phyloP scores from a whole-genome alignment of 1,140 invertebrate species.

The Neodiprion pinetum region DNA sequence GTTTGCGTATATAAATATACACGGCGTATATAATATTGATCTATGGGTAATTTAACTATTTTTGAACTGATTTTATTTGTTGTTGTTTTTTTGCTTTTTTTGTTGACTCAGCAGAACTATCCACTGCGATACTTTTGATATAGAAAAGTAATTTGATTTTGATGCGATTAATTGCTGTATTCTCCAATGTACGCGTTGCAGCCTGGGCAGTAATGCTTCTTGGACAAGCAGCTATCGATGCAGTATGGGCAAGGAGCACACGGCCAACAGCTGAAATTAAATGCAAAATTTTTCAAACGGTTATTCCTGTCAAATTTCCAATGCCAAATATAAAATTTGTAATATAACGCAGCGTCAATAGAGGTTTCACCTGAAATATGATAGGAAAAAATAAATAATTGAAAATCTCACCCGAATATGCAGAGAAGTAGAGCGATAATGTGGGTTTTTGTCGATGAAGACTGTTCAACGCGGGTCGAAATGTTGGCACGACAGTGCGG shows the following conservation, averaged over 20 bases:
- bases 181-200: conserved; percentile 70
- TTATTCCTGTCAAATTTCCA: background rate
- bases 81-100: too few species aligned
- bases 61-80: too few species aligned
- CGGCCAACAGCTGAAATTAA: conserved; percentile 65
- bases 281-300: conserved; percentile 22
- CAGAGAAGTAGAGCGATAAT: conserved; percentile 67
- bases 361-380: background rate
- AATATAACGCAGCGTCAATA: too few species aligned
- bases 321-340: too few species aligned
- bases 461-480: conserved; percentile 58
- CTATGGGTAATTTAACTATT: too few species aligned
- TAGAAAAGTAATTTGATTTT: too few species aligned
- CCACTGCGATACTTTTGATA: too few species aligned
- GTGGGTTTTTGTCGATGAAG: conserved; percentile 66
- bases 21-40: too few species aligned
- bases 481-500: conserved; percentile 64
- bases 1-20: too few species aligned
- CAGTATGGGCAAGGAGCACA: conserved; percentile 72
- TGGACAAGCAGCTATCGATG: conserved; percentile 68
- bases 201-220: conserved; percentile 72
- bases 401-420: conserved; percentile 59
- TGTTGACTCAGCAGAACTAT: too few species aligned
- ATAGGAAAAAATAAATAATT: background rate
- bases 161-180: conserved; percentile 53